Percentiles rank a stretch among this genome's conserved stretches.
Evolutionary conservation across 2,113 vertebrate species (phyloP).

Genomic region (Nettapus auritus): DNA sequence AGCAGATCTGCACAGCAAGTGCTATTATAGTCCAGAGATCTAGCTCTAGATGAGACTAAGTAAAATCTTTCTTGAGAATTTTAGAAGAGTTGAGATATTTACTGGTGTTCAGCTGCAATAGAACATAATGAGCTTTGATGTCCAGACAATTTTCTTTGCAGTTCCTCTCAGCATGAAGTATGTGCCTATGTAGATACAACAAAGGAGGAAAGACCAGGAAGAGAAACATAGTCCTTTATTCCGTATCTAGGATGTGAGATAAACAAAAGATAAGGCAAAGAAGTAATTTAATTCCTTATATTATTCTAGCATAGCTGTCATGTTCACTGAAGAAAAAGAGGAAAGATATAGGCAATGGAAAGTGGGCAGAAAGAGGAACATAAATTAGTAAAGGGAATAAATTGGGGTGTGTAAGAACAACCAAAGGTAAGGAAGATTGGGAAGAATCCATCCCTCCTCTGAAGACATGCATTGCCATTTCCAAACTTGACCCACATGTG

Average conservation of each 20-base stretch:
- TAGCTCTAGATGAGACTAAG: neutral
- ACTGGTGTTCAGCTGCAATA: neutral
- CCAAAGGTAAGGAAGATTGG: neutral
- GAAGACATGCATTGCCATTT: neutral
- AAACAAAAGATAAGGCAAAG: neutral
- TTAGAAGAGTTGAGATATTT: neutral
- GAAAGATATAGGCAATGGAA: neutral
- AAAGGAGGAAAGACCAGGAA: neutral
- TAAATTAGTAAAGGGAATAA: neutral
- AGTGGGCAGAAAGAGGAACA: neutral
- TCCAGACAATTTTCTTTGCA: neutral
- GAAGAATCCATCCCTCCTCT: neutral
- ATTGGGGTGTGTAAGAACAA: neutral
- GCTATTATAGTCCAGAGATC: neutral
- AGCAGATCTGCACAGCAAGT: neutral
- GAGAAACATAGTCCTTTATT: neutral
- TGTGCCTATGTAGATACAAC: neutral
- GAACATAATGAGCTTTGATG: neutral
- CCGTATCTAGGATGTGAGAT: neutral
- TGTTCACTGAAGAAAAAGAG: neutral
- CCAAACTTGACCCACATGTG: conserved; percentile 62
- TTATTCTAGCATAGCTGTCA: neutral
- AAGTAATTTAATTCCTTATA: neutral
- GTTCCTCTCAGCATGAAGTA: neutral
- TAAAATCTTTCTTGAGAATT: neutral